phyloP scores from a whole-genome alignment of 2,113 vertebrate genomes.

The Pterocles burchelli region DNA sequence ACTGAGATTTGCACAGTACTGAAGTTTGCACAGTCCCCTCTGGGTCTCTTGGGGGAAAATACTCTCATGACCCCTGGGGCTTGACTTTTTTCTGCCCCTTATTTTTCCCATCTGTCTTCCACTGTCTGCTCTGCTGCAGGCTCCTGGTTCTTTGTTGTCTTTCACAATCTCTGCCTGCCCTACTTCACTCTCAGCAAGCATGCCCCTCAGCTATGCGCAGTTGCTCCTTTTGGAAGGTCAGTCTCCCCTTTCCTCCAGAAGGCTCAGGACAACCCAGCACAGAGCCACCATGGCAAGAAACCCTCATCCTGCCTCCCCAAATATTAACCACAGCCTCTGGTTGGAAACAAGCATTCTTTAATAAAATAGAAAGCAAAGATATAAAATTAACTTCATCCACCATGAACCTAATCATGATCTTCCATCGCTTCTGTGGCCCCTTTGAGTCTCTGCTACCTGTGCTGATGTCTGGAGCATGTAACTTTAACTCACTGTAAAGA shows the following conservation, averaged over 20 bases:
- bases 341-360: neutral
- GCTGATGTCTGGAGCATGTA: neutral
- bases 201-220: neutral
- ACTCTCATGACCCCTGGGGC: neutral
- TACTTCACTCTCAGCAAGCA: neutral
- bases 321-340: neutral
- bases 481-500: neutral
- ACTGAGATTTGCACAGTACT: neutral
- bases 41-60: neutral
- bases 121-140: neutral
- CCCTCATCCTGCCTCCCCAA: neutral
- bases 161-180: neutral
- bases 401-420: neutral
- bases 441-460: neutral
- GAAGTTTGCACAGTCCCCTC: neutral
- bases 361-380: neutral
- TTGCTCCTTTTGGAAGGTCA: neutral
- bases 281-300: neutral
- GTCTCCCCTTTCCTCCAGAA: neutral
- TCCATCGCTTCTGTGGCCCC: neutral
- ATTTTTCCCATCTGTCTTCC: neutral
- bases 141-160: neutral
- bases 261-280: fast-evolving
- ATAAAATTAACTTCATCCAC: neutral
- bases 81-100: conserved; percentile 6